Evolutionary conservation across 2,888 invertebrate species (phyloP).

Genomic region (Coremacera marginata): DNA sequence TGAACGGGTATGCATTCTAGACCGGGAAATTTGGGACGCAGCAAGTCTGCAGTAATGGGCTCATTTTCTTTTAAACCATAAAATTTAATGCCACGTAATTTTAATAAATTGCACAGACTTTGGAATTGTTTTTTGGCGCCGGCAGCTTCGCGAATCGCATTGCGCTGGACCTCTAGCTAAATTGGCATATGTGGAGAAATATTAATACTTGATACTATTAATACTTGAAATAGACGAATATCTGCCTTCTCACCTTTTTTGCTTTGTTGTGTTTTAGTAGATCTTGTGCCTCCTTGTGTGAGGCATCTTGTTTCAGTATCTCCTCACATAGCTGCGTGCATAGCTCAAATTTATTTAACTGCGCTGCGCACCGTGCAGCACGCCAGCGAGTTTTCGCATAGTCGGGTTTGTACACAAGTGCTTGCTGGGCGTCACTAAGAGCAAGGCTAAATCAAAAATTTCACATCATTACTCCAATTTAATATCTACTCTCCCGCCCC

Average conservation of each 20-base stretch:
- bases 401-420: slow-evolving; percentile 79
- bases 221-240: no score
- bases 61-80: slow-evolving; percentile 71
- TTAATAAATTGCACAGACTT: slow-evolving; percentile 69
- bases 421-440: slow-evolving; percentile 83
- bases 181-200: not conserved
- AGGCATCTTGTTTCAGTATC: slow-evolving; percentile 73
- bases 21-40: slow-evolving; percentile 77
- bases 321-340: slow-evolving; percentile 81
- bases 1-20: slow-evolving; percentile 76
- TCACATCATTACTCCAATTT: no score
- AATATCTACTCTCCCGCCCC: no score
- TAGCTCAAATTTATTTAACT: slow-evolving; percentile 77
- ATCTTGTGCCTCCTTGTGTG: slow-evolving; percentile 72
- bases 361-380: slow-evolving; percentile 81
- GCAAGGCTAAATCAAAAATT: slow-evolving; percentile 71
- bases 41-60: slow-evolving; percentile 69
- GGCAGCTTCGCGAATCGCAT: slow-evolving; percentile 66
- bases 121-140: slow-evolving; percentile 70
- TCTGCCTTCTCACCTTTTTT: slow-evolving; percentile 55
- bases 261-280: slow-evolving; percentile 72
- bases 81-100: slow-evolving; percentile 71
- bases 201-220: no score
- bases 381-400: slow-evolving; percentile 83
- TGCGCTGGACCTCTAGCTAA: slow-evolving; percentile 59